Percentiles rank a stretch among this genome's conserved stretches.
Conservation (phyloP, 2,113 vertebrate species). For the Oxyruncus cristatus region DNA sequence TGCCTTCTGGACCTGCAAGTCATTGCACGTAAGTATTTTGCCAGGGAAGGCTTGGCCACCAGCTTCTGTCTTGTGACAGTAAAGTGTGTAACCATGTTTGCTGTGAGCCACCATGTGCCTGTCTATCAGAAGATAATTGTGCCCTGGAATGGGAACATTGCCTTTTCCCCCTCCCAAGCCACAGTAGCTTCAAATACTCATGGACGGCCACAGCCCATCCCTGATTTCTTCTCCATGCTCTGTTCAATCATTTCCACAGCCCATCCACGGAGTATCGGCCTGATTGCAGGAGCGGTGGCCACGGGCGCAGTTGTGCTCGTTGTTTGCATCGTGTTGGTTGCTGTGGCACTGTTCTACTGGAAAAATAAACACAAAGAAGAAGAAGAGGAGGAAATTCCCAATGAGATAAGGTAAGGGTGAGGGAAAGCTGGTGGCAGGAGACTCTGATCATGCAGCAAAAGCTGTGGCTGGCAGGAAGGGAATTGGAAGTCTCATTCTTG, state of each 20-base stretch:
- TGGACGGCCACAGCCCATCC: background rate
- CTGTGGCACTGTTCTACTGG: conserved; percentile 92
- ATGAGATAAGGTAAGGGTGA: conserved; percentile 91
- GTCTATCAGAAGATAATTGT: background rate
- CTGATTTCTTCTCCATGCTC: conserved; percentile 11
- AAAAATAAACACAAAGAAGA: conserved; percentile 96
- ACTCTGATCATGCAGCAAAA: background rate
- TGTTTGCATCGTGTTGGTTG: conserved; percentile 86
- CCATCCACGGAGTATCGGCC: conserved; percentile 86
- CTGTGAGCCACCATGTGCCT: background rate
- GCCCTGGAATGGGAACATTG: background rate
- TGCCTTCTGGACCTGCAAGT: conserved; percentile 96
- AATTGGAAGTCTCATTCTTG: background rate
- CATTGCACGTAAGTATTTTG: conserved; percentile 86
- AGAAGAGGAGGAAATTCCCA: conserved; percentile 95
- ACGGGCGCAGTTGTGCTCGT: conserved; percentile 84
- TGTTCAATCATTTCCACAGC: conserved; percentile 76
- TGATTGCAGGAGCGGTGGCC: conserved; percentile 90
- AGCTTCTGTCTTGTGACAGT: conserved; percentile 18
- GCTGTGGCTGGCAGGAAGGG: accelerated
- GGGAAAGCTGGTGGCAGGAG: background rate
- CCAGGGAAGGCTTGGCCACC: background rate
- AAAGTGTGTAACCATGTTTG: background rate
- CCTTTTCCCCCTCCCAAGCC: background rate
- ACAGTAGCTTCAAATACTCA: background rate